These are phyloP conservation scores for Emydura subglobosa DNA, from an alignment of 2,113 vertebrate species.

Conservation along the genomic window DNA sequence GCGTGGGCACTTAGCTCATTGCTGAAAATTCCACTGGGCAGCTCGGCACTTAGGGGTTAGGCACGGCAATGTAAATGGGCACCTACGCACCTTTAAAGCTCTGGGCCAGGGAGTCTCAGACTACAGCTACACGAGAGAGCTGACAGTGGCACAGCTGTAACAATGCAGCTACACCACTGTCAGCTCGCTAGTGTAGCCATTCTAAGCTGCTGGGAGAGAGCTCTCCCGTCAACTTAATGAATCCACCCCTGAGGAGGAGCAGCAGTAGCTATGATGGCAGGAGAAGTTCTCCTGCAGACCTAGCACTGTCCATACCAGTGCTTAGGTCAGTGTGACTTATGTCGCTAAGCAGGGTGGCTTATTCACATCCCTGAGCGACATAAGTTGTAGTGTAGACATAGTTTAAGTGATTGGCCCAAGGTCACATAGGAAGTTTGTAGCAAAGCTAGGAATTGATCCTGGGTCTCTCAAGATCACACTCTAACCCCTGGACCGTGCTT, in stretches of 20 bases:
- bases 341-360: neutral
- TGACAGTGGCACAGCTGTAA: neutral
- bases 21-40: neutral
- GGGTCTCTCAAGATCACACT: neutral
- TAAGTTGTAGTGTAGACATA: neutral
- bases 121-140: neutral
- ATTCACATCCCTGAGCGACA: neutral
- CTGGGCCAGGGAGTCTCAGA: neutral
- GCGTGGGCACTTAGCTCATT: too few species aligned
- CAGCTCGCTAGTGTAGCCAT: neutral
- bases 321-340: neutral
- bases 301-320: neutral
- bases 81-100: neutral
- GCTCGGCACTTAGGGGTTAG: too few species aligned
- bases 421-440: neutral
- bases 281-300: too few species aligned
- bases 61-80: neutral
- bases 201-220: neutral
- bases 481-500: accelerated
- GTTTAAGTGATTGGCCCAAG: neutral
- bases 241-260: neutral
- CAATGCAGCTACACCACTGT: neutral
- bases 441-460: neutral
- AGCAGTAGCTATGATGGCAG: too few species aligned
- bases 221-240: neutral